These are phyloP conservation scores for Drosophila tanythrix DNA, from an alignment of 2,888 invertebrate genomes.

Conservation along the genomic window DNA sequence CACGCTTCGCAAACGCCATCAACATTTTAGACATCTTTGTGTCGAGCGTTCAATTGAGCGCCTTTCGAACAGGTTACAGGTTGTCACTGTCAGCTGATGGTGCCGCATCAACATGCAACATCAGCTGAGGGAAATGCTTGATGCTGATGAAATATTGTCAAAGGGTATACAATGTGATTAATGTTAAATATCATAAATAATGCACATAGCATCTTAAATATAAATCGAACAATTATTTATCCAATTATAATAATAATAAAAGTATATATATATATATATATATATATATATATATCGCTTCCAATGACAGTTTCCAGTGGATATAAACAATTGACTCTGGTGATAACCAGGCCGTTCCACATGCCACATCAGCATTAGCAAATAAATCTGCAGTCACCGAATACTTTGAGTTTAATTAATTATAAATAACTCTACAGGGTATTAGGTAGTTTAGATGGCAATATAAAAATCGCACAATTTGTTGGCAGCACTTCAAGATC, in stretches of 20 bases:
- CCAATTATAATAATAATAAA: neutral
- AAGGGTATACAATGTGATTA: neutral
- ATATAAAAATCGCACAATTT: neutral
- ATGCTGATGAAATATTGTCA: neutral
- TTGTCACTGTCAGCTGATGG: conserved; percentile 61
- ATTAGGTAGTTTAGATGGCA: conserved; percentile 3
- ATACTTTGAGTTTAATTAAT: neutral
- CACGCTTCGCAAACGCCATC: neutral
- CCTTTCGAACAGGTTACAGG: conserved; percentile 70
- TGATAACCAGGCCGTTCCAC: neutral
- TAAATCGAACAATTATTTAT: neutral
- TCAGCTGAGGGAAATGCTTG: conserved; percentile 12
- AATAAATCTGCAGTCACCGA: neutral
- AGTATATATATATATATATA: too few relatives aligned
- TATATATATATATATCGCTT: neutral
- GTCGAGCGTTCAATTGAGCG: conserved; percentile 47
- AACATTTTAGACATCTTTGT: neutral
- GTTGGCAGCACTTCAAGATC: conserved; percentile 34
- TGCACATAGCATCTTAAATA: neutral
- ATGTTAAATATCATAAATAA: neutral
- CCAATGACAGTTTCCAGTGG: neutral
- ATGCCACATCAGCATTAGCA: neutral
- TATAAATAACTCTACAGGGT: conserved; percentile 10
- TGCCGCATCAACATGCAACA: conserved; percentile 16
- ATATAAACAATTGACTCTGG: neutral